Evolutionary conservation across 1,140 invertebrate genomes (phyloP).

Genomic region (Saxidomus purpurata): DNA sequence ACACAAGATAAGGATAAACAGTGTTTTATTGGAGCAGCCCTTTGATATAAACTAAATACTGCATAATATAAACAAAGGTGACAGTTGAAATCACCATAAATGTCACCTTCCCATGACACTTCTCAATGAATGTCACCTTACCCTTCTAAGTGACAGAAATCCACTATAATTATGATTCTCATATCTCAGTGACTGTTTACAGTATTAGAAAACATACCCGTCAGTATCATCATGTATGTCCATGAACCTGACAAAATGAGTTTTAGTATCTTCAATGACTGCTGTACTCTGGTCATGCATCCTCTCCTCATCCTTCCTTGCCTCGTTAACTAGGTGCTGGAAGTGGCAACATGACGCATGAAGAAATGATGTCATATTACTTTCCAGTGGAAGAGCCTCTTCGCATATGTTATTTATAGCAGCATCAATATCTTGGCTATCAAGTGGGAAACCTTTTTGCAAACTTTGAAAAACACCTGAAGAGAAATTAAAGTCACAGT

Average conservation of each 20-base stretch:
- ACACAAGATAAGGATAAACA: no score
- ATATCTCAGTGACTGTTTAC: no score
- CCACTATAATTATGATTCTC: no score
- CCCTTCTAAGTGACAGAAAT: no score
- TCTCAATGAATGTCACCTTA: no score
- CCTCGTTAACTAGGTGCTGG: conserved; percentile 72
- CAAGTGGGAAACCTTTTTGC: conserved; percentile 88
- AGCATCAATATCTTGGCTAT: conserved; percentile 90
- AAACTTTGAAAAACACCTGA: conserved; percentile 86
- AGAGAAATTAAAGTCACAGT: not conserved
- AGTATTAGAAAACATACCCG: conserved; percentile 43
- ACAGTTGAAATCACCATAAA: no score
- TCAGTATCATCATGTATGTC: conserved; percentile 75
- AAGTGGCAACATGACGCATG: conserved; percentile 85
- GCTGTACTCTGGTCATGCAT: conserved; percentile 31
- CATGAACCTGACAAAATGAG: conserved; percentile 76
- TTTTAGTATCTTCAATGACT: conserved; percentile 15
- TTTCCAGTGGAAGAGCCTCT: conserved; percentile 89
- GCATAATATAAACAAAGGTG: no score
- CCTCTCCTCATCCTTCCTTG: conserved; percentile 48
- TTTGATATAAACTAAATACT: no score
- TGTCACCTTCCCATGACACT: no score
- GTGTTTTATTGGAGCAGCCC: no score
- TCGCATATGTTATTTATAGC: conserved; percentile 92
- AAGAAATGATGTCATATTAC: conserved; percentile 92